These are phyloP conservation scores for Pampusana beccarii DNA, from an alignment of 2,113 vertebrate genomes.

Conservation along the genomic window DNA sequence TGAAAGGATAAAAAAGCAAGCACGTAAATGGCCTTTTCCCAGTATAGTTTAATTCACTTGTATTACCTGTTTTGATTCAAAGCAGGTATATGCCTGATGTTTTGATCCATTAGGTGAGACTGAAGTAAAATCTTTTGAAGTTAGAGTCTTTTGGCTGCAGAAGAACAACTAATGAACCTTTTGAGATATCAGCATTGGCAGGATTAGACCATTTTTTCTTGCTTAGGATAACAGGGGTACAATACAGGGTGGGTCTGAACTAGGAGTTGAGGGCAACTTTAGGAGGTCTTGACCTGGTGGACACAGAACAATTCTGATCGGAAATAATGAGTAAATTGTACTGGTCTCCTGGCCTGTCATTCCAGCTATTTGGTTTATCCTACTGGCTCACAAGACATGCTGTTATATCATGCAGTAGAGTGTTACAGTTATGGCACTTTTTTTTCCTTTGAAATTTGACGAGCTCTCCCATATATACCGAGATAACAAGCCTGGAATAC, in stretches of 20 bases:
- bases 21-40: neutral
- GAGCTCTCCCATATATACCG: neutral
- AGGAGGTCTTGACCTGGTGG: neutral
- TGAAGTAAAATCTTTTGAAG: neutral
- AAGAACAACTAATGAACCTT: neutral
- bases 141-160: neutral
- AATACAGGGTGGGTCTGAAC: accelerated
- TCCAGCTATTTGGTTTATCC: neutral
- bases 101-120: neutral
- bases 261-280: neutral
- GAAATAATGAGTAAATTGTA: neutral
- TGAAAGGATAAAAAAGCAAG: neutral
- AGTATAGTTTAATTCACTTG: neutral
- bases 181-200: neutral
- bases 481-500: neutral
- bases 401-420: neutral
- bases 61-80: neutral
- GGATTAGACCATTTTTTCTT: neutral
- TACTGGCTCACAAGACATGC: neutral
- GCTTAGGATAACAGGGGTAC: neutral
- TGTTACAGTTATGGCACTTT: neutral
- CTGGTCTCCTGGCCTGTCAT: neutral
- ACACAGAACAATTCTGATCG: neutral
- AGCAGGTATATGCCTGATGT: neutral
- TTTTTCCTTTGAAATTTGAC: neutral